phyloP scores from a whole-genome alignment of 2,888 invertebrate species.

The Pandemis heparana region DNA sequence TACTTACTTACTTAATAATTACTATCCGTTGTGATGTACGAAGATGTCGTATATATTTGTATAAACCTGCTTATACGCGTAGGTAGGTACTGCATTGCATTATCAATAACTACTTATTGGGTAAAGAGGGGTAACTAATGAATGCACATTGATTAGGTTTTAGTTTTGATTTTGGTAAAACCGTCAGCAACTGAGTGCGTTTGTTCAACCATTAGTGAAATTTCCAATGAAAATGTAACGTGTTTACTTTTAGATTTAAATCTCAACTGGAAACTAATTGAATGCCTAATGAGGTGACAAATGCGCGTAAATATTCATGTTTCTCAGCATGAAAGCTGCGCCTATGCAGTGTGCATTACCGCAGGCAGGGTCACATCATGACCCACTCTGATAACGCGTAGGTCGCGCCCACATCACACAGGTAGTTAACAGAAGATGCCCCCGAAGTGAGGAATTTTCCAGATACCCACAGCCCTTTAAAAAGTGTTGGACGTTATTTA shows the following conservation, averaged over 20 bases:
- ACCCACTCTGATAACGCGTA: conserved; percentile 49
- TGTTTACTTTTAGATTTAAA: not conserved
- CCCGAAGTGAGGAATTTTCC: not conserved
- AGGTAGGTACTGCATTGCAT: no score
- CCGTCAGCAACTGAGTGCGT: no score
- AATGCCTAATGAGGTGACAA: conserved; percentile 41
- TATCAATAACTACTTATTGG: no score
- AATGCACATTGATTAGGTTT: no score
- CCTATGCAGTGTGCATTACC: conserved; percentile 18
- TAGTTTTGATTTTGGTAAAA: no score
- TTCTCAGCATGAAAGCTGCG: conserved; percentile 46
- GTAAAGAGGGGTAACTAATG: no score
- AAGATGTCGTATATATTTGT: no score
- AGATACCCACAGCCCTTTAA: conserved; percentile 12
- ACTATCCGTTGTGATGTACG: no score
- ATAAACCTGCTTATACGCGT: no score
- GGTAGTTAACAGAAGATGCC: conserved; percentile 13
- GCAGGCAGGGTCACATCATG: conserved; percentile 46
- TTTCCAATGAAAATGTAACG: not conserved
- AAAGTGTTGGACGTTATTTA: conserved; percentile 21
- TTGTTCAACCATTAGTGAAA: no score
- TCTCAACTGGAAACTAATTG: conserved; percentile 19
- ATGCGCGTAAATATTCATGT: conserved; percentile 48
- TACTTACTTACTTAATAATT: no score
- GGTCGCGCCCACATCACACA: conserved; percentile 28